phyloP scores from a whole-genome alignment of 2,797 vertebrate genomes.

The Orientallactaga sibirica region DNA sequence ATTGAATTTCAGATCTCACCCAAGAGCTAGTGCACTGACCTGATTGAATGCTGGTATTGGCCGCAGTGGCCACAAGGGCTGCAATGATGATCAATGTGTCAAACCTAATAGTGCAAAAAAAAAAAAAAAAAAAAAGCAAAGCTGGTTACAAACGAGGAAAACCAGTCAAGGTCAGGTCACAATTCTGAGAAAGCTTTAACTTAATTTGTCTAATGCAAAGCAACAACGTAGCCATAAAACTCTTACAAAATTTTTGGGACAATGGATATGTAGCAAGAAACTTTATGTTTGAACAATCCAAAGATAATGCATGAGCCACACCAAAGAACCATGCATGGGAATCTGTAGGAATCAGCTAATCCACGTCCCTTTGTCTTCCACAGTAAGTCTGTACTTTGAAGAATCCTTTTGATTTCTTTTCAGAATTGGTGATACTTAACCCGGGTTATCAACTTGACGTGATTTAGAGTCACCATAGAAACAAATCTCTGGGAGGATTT shows the following conservation, averaged over 20 bases:
- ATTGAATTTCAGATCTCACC: fast-evolving
- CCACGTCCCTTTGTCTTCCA: not conserved
- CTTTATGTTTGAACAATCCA: not conserved
- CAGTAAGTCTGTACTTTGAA: not conserved
- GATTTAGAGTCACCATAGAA: too few relatives aligned
- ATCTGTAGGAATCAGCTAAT: not conserved
- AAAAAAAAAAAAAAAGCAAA: slow-evolving; percentile 48
- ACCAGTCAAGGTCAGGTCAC: not conserved
- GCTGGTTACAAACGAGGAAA: not conserved
- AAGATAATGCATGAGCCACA: not conserved
- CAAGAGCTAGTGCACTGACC: slow-evolving; percentile 86
- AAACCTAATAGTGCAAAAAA: slow-evolving; percentile 90
- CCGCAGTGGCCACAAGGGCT: slow-evolving; percentile 92
- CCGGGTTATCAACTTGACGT: too few relatives aligned
- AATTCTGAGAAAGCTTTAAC: not conserved
- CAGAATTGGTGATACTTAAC: not conserved
- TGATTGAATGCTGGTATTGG: slow-evolving; percentile 91
- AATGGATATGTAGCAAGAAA: not conserved
- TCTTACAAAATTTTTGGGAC: not conserved
- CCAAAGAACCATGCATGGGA: too few relatives aligned
- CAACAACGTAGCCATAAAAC: not conserved
- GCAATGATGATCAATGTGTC: slow-evolving; percentile 94
- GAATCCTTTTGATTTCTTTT: not conserved
- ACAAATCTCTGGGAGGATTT: too few relatives aligned
- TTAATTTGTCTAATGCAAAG: not conserved